These are phyloP conservation scores for Xestoiulus laeticollis DNA, from an alignment of 2,888 invertebrate species.

Conservation along the genomic window DNA sequence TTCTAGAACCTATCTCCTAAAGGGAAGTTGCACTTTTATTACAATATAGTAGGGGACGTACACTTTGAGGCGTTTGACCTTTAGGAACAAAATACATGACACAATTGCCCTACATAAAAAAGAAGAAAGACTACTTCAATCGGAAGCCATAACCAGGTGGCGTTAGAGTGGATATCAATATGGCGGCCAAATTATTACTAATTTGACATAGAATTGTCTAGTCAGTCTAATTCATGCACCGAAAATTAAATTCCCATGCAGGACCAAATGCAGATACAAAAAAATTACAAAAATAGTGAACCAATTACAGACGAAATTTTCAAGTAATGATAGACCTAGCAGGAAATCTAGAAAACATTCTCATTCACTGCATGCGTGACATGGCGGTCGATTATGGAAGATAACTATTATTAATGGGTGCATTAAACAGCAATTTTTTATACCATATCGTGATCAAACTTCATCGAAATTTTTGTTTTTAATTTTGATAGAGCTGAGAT, in stretches of 20 bases:
- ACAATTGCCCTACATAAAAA: neutral
- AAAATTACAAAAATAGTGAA: neutral
- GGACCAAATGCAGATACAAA: neutral
- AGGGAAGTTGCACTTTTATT: neutral
- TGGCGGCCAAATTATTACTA: neutral
- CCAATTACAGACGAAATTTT: neutral
- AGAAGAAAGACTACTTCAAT: neutral
- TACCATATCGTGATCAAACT: neutral
- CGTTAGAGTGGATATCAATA: neutral
- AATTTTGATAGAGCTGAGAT: neutral
- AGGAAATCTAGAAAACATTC: neutral
- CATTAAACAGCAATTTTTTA: neutral
- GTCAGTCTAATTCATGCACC: neutral
- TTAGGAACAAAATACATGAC: neutral
- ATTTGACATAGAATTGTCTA: neutral
- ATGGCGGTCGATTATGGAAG: neutral
- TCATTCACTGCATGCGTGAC: neutral
- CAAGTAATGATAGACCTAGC: neutral
- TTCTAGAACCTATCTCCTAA: neutral
- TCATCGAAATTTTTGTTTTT: neutral
- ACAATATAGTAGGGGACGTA: neutral
- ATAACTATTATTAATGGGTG: conserved; percentile 1
- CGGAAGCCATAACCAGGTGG: neutral
- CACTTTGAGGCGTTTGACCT: neutral
- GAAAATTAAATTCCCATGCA: neutral